phyloP scores from a whole-genome alignment of 2,797 vertebrate genomes.

The Malacoraja senta region DNA sequence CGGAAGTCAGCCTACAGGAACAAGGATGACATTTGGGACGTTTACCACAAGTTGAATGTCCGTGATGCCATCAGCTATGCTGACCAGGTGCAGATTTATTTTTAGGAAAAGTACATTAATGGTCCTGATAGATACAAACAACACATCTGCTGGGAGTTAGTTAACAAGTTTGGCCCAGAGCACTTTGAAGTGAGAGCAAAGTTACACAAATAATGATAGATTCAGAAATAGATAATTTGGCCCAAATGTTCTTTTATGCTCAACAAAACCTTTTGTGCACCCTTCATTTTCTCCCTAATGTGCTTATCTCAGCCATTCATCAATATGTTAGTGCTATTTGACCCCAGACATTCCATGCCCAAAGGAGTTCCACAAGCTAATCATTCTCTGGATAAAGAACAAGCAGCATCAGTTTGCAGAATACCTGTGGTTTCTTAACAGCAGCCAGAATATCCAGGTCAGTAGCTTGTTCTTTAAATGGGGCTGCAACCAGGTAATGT shows the following conservation, averaged over 20 bases:
- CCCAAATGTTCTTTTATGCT: not conserved
- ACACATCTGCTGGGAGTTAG: not conserved
- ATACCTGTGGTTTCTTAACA: not conserved
- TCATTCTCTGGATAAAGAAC: not conserved
- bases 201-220: too few species aligned
- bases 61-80: slow-evolving; percentile 88
- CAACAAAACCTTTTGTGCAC: not conserved
- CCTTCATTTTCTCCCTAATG: not conserved
- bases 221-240: not conserved
- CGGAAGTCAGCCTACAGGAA: slow-evolving; percentile 83
- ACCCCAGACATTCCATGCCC: not conserved
- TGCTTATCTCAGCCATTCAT: not conserved
- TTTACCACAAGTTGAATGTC: slow-evolving; percentile 95
- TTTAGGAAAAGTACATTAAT: not conserved
- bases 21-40: slow-evolving; percentile 89
- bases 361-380: not conserved
- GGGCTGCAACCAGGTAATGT: not conserved
- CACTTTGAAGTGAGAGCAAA: not conserved
- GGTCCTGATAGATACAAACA: not conserved
- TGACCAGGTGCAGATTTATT: slow-evolving; percentile 64
- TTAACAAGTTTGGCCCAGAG: not conserved
- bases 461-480: not conserved
- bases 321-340: not conserved
- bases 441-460: too few species aligned
- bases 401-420: not conserved